Conservation (phyloP, 1,140 invertebrate genomes). For the Micrasema minimum region DNA sequence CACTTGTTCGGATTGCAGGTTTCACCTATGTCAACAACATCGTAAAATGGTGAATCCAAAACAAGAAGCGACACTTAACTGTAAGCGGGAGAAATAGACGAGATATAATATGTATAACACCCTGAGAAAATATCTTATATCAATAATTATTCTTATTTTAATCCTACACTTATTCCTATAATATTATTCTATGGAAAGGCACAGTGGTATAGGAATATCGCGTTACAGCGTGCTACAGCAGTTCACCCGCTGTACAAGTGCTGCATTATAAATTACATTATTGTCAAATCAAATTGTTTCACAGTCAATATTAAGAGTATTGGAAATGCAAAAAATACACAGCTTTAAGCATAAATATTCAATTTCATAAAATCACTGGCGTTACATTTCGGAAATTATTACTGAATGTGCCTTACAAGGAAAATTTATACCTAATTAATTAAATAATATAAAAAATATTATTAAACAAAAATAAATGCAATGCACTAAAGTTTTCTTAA, state of each 20-base stretch:
- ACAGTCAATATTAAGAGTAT: slow-evolving; percentile 18
- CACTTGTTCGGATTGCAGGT: background rate
- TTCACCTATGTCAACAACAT: slow-evolving; percentile 35
- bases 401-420: slow-evolving; percentile 6
- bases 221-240: slow-evolving; percentile 11
- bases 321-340: slow-evolving; percentile 19
- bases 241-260: slow-evolving; percentile 7
- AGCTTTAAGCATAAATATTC: background rate
- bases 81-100: slow-evolving; percentile 8
- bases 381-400: slow-evolving; percentile 6
- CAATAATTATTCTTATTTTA: no score
- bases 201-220: slow-evolving; percentile 53
- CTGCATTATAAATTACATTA: background rate
- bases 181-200: slow-evolving; percentile 50
- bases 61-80: slow-evolving; percentile 8
- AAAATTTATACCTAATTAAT: slow-evolving; percentile 8
- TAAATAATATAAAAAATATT: background rate
- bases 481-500: background rate
- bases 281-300: background rate
- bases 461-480: slow-evolving; percentile 29
- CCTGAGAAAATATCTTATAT: slow-evolving; percentile 32
- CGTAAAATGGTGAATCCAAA: slow-evolving; percentile 22
- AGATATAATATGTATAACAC: slow-evolving; percentile 23
- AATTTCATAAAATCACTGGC: slow-evolving; percentile 23
- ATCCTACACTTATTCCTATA: slow-evolving; percentile 28